Evolutionary conservation across 2,797 vertebrate species (phyloP).

Genomic region (Psittacula derbiana): DNA sequence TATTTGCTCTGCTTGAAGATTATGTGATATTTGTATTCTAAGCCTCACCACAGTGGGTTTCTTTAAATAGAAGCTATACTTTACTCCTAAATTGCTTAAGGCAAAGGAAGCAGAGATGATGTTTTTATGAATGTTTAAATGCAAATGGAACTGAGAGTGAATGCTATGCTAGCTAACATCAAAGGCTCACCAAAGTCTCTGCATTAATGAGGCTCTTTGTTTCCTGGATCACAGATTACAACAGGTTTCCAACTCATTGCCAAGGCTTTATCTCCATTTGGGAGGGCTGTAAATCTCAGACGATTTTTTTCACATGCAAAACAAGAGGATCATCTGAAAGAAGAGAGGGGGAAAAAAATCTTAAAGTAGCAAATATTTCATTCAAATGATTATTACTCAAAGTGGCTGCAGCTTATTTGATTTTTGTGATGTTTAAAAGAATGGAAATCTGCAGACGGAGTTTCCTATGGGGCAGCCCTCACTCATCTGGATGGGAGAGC

Average conservation of each 20-base stretch:
- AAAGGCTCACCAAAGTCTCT: slow-evolving; percentile 90
- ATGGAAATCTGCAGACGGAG: neutral
- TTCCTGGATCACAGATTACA: slow-evolving; percentile 92
- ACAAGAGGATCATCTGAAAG: slow-evolving; percentile 67
- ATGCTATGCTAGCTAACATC: slow-evolving; percentile 91
- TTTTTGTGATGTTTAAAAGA: slow-evolving; percentile 38
- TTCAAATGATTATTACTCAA: slow-evolving; percentile 47
- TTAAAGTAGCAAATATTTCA: slow-evolving; percentile 57
- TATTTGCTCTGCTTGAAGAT: slow-evolving; percentile 73
- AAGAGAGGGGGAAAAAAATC: neutral
- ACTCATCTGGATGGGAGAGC: neutral
- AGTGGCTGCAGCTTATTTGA: slow-evolving; percentile 4
- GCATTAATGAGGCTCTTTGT: slow-evolving; percentile 96
- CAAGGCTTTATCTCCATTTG: slow-evolving; percentile 79
- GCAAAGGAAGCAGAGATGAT: slow-evolving; percentile 82
- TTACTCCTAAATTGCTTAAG: slow-evolving; percentile 80
- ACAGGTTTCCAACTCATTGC: slow-evolving; percentile 85
- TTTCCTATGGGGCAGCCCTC: slow-evolving; percentile 14
- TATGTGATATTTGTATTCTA: slow-evolving; percentile 78
- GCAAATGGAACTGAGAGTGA: slow-evolving; percentile 83
- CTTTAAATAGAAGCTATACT: slow-evolving; percentile 82
- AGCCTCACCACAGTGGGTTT: slow-evolving; percentile 79
- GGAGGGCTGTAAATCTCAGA: slow-evolving; percentile 80
- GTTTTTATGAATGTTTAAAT: slow-evolving; percentile 79
- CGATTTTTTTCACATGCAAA: slow-evolving; percentile 72